Evolutionary conservation across 2,113 vertebrate genomes (phyloP), one percentile per base, ranked within the genome.

Genomic region (Phalacrocorax brasilianus): DNA sequence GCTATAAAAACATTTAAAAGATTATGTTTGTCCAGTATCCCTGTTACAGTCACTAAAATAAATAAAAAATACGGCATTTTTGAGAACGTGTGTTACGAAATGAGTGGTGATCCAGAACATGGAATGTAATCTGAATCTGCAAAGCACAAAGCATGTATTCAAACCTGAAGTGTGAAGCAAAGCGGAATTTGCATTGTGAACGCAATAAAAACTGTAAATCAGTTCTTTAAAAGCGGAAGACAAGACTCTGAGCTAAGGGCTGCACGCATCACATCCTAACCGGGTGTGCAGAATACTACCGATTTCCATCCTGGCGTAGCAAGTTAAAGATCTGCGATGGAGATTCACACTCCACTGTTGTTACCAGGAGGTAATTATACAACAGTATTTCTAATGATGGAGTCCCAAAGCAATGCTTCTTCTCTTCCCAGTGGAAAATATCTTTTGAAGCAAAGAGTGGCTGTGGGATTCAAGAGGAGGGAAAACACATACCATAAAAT

Each of bases 401-500:
- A 94, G 94, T 98, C 97, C 95, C 97, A 97, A 70, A 76, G 55
- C 96, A 97, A 96, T 97, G 91, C 92, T 98, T 97, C 97, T 97
- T 91, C 72, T 92, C 91, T 97, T 98, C 97, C 98, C 98, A 96
- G 85, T 94, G 97, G 98, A 98, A 98, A 98, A 97, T 95, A 96
- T 95, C 96, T 97, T 97, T 95, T 97, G 96, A 98, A 98, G 97
- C 84, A 98, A 98, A 98, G 95, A 98, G 96, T 91, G 95, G 96
- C 97, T 98, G 92, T 96, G 97, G 98, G 97, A 98, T 98, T 98
- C 97, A 98, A 98, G 97, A 98, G 97, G 97, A 98, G 97, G 96
- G 96, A 98, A 98, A 98, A 98, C 96, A 98, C 97, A 98, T 97
- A 98, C 98, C 97, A 98, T 98, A 98, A 98, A 98, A 98, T 97